Conservation (phyloP, 2,888 invertebrate genomes). For the Strigamia maritima region DNA sequence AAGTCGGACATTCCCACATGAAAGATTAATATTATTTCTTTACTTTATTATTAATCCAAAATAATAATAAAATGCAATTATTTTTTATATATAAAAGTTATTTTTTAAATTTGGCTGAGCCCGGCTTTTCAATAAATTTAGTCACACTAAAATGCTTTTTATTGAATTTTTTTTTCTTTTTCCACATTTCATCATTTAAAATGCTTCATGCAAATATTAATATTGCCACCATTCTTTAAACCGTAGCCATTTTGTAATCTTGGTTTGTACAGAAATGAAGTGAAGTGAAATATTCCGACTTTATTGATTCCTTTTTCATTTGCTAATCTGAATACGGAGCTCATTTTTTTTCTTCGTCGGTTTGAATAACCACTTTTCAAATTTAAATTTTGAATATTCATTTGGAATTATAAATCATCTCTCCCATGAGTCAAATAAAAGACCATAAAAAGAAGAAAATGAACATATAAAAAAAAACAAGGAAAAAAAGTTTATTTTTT, state of each 20-base stretch:
- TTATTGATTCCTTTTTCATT: slow-evolving; percentile 18
- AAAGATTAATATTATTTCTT: neutral
- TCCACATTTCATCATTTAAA: neutral
- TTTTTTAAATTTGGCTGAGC: neutral
- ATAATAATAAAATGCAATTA: neutral
- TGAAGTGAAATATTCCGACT: neutral
- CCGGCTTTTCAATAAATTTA: neutral
- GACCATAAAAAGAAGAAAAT: neutral
- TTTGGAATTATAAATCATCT: slow-evolving; percentile 8
- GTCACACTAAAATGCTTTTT: neutral
- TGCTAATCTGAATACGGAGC: slow-evolving; percentile 6
- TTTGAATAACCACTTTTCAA: slow-evolving; percentile 18
- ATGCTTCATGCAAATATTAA: neutral
- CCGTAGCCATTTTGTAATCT: neutral
- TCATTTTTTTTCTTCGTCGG: neutral
- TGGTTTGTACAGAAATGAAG: slow-evolving; percentile 24
- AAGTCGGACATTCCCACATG: too few species aligned
- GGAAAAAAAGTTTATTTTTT: neutral
- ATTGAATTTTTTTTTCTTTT: slow-evolving; percentile 3
- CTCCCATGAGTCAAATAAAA: neutral
- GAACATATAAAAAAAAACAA: neutral
- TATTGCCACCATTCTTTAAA: neutral
- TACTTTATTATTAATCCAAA: neutral
- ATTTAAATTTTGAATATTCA: slow-evolving; percentile 27
- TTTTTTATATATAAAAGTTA: neutral